phyloP scores from a whole-genome alignment of 2,113 vertebrate genomes.

The Archilochus colubris region DNA sequence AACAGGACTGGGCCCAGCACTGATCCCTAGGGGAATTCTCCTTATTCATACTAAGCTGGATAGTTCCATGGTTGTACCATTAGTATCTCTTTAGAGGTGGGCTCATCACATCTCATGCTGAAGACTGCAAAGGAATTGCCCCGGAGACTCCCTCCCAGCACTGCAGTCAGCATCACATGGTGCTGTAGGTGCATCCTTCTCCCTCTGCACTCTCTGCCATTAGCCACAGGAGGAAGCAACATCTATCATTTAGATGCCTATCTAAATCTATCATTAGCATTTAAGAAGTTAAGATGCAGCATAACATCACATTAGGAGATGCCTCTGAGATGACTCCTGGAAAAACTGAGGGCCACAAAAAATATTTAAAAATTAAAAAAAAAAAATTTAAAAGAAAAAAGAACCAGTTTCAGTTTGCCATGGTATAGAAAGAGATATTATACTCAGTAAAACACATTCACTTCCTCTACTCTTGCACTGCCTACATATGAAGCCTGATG shows the following conservation, averaged over 20 bases:
- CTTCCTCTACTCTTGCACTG: neutral
- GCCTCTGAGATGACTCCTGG: neutral
- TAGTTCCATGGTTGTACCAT: neutral
- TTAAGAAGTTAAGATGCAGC: neutral
- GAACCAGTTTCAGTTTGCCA: neutral
- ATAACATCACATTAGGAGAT: neutral
- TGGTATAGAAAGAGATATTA: neutral
- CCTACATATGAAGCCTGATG: rapidly evolving
- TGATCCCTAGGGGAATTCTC: neutral
- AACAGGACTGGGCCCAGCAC: too few species aligned
- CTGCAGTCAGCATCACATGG: rapidly evolving
- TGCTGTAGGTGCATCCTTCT: neutral
- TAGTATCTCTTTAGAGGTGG: neutral
- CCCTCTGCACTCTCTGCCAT: neutral
- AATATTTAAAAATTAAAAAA: too few species aligned
- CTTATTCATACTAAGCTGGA: neutral
- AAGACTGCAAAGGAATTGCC: neutral
- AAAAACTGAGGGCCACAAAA: neutral
- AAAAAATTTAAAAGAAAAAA: too few species aligned
- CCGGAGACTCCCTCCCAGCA: rapidly evolving
- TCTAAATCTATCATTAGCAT: neutral
- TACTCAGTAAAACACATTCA: neutral
- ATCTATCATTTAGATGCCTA: neutral
- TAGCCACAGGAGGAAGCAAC: neutral
- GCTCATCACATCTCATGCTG: neutral